Conservation (phyloP, 2,113 vertebrate species). For the Eurystomus gularis region DNA sequence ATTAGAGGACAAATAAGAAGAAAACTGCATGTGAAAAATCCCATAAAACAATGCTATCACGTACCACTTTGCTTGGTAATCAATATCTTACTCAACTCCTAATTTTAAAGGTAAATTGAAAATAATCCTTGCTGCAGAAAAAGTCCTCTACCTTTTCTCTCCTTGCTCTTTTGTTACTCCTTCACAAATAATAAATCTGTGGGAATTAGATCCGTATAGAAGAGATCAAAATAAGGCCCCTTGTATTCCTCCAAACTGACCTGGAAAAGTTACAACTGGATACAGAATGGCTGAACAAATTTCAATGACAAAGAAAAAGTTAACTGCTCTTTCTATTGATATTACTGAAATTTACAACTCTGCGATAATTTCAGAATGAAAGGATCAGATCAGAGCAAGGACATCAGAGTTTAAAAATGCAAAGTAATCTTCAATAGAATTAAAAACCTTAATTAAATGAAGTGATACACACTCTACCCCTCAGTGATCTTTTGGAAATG, state of each 20-base stretch:
- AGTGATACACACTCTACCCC: background rate
- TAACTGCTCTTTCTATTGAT: background rate
- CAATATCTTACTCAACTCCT: background rate
- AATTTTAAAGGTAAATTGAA: background rate
- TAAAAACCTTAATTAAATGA: slow-evolving; percentile 8
- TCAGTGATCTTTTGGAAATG: background rate
- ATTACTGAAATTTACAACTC: background rate
- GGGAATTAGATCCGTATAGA: background rate
- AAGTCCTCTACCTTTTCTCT: background rate
- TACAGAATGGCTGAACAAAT: background rate
- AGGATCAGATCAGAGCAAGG: background rate
- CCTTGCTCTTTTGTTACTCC: background rate
- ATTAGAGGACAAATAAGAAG: background rate
- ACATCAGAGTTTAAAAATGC: background rate
- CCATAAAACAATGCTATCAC: background rate
- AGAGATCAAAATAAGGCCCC: background rate
- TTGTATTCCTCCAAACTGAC: background rate
- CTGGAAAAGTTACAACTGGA: background rate
- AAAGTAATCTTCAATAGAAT: background rate
- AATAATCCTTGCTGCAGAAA: background rate
- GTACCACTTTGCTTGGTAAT: background rate
- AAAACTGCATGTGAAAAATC: background rate
- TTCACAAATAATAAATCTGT: background rate
- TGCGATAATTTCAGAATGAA: background rate
- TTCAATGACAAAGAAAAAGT: background rate